Conservation (phyloP, 2,113 vertebrate genomes). For the Nothoprocta pentlandii region DNA sequence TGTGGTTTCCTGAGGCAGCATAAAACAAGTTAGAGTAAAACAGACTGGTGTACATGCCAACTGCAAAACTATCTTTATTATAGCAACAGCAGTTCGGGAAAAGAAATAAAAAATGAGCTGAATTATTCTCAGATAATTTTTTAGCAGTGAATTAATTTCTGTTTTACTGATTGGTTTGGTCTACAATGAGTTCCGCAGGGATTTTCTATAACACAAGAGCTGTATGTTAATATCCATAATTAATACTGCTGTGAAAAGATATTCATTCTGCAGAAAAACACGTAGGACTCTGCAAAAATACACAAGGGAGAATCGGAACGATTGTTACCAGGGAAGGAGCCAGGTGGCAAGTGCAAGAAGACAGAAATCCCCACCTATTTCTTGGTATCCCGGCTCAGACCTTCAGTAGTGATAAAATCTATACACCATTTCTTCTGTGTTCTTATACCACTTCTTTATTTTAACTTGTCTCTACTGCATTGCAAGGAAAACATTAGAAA, state of each 20-base stretch:
- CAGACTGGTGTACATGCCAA: fast-evolving
- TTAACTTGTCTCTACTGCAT: not conserved
- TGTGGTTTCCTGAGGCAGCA: not conserved
- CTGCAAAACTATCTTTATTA: not conserved
- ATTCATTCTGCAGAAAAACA: not conserved
- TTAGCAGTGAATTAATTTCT: not conserved
- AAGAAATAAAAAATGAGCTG: not conserved
- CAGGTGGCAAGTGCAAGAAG: not conserved
- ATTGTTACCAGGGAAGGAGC: not conserved
- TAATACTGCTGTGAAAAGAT: not conserved
- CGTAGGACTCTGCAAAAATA: not conserved
- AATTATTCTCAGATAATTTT: not conserved
- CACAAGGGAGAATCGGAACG: not conserved
- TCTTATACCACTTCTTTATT: not conserved
- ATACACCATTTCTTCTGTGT: not conserved
- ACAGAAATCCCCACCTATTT: not conserved
- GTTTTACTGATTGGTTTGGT: not conserved
- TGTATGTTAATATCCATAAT: not conserved
- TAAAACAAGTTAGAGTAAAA: not conserved
- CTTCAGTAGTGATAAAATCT: not conserved
- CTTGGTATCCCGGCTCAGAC: not conserved
- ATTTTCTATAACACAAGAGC: not conserved
- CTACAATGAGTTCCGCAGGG: not conserved
- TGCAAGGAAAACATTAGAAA: constrained; percentile 9
- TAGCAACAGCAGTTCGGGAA: not conserved